Percentiles rank a stretch among this genome's conserved stretches.
Conservation (phyloP, 2,113 vertebrate genomes). For the Rhinichthys klamathensis region DNA sequence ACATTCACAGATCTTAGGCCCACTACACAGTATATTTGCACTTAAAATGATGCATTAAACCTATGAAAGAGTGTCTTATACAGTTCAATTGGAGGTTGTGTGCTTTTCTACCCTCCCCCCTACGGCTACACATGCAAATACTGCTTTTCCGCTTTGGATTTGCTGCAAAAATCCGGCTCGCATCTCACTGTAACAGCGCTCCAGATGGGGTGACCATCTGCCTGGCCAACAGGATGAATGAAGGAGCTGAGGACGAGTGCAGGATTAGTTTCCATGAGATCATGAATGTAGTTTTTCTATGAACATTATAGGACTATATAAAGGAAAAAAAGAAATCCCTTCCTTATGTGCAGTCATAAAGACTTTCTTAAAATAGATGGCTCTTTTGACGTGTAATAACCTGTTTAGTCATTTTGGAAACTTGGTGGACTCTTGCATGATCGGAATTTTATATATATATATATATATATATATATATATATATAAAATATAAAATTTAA, state of each 20-base stretch:
- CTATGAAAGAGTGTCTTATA: background rate
- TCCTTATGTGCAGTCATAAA: background rate
- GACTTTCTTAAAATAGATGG: background rate
- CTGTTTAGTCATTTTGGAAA: background rate
- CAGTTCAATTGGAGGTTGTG: background rate
- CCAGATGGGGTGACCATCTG: constrained; percentile 58
- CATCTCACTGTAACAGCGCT: constrained; percentile 27
- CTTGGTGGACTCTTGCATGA: background rate
- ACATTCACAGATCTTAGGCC: background rate
- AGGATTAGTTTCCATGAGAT: constrained; percentile 46
- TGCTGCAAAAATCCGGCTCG: constrained; percentile 41
- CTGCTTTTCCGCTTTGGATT: constrained; percentile 40
- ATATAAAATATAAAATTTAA: too few species aligned
- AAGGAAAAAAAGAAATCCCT: background rate
- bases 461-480: too few species aligned
- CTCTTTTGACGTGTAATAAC: background rate
- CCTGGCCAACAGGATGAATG: constrained; percentile 31
- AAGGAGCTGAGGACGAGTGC: constrained; percentile 14
- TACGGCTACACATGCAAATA: background rate
- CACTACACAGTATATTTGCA: background rate
- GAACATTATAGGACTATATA: constrained; percentile 17
- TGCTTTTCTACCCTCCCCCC: background rate
- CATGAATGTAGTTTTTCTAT: constrained; percentile 9
- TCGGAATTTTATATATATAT: too few species aligned
- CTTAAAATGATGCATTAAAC: background rate